Evolutionary conservation across 2,888 invertebrate species (phyloP).

Genomic region (Synergus gifuensis): DNA sequence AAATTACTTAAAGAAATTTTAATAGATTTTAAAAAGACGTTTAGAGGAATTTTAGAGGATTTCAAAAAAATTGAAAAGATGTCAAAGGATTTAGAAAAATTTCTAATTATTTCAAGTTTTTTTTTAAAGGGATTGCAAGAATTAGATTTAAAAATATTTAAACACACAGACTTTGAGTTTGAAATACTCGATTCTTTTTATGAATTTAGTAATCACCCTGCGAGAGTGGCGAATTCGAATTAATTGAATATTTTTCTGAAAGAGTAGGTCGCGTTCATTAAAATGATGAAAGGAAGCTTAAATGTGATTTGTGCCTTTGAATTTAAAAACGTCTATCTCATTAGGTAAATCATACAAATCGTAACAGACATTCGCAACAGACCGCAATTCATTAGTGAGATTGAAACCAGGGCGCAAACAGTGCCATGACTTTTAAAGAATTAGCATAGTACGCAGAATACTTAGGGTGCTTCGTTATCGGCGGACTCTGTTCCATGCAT

Average conservation of each 20-base stretch:
- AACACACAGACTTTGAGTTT: neutral
- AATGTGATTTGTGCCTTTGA: constrained; percentile 23
- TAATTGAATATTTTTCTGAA: constrained; percentile 4
- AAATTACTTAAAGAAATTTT: too few species aligned
- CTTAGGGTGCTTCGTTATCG: constrained; percentile 43
- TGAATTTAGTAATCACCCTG: neutral
- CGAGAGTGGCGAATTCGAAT: neutral
- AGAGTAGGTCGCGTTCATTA: neutral
- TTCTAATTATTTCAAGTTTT: too few species aligned
- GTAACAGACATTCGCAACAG: constrained; percentile 21
- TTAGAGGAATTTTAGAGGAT: too few species aligned
- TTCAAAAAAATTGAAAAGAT: too few species aligned
- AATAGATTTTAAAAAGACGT: too few species aligned
- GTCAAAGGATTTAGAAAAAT: too few species aligned
- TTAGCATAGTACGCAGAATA: constrained; percentile 7
- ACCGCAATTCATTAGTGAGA: constrained; percentile 37
- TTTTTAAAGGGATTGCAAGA: too few species aligned
- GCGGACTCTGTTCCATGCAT: constrained; percentile 51
- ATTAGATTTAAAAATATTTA: too few species aligned
- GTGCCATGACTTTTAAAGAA: constrained; percentile 26
- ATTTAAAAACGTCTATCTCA: constrained; percentile 23
- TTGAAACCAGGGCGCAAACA: constrained; percentile 35
- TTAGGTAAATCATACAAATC: constrained; percentile 32
- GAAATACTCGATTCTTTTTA: neutral
- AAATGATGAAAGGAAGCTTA: constrained; percentile 24